Conservation (phyloP, 2,888 invertebrate species). For the Brassicogethes aeneus region DNA sequence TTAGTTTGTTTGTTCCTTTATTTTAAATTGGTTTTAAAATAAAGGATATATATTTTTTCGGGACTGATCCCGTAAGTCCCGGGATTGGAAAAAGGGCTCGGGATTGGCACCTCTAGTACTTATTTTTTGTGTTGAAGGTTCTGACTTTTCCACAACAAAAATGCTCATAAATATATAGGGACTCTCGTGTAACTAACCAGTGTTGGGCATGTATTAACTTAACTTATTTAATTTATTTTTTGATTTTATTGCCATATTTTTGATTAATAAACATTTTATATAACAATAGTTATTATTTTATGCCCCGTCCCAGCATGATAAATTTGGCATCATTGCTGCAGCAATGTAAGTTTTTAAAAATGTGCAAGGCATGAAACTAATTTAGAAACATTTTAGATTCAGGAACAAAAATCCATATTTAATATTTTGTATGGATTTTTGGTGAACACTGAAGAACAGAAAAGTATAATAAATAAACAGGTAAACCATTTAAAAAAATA, state of each 20-base stretch:
- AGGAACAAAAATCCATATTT: conserved; percentile 7
- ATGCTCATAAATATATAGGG: no score
- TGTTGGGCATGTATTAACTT: neutral
- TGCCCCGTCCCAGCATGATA: neutral
- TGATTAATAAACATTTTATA: neutral
- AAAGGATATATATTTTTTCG: no score
- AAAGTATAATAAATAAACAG: conserved; percentile 13
- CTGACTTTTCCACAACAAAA: no score
- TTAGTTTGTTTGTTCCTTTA: no score
- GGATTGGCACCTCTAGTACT: no score
- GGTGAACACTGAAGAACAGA: conserved; percentile 16
- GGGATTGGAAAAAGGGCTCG: no score
- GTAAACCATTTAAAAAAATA: conserved; percentile 9
- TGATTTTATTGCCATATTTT: neutral
- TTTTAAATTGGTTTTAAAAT: no score
- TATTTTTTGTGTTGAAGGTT: no score
- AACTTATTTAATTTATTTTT: neutral
- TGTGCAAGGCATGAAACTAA: neutral
- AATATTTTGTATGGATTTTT: conserved; percentile 12
- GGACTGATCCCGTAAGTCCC: no score
- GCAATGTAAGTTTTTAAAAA: neutral
- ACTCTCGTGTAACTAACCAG: no score
- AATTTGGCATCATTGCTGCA: neutral
- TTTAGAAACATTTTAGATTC: conserved; percentile 8
- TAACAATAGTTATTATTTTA: neutral